Evolutionary conservation across 2,113 vertebrate genomes (phyloP).

Genomic region (Protobothrops flavoviridis): DNA sequence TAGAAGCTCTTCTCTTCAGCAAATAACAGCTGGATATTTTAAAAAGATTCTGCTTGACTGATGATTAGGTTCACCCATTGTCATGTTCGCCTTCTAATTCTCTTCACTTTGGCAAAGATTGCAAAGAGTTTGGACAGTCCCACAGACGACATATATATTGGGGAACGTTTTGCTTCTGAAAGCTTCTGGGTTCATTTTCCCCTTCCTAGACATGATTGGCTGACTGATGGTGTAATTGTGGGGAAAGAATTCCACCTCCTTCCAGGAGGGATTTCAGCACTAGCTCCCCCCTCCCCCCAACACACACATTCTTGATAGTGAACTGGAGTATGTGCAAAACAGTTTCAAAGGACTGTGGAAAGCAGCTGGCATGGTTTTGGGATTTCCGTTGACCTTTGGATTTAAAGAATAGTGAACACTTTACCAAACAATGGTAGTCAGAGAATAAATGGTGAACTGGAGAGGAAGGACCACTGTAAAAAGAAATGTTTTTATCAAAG

Average conservation of each 20-base stretch:
- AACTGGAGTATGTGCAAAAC: too few relatives aligned
- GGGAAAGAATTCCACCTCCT: background rate
- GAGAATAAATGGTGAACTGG: background rate
- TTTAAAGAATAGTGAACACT: background rate
- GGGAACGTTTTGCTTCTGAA: background rate
- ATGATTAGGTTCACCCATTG: fast-evolving
- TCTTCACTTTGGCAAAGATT: background rate
- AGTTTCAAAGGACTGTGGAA: background rate
- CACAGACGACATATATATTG: too few relatives aligned
- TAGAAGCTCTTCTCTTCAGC: background rate
- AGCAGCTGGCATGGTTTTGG: background rate
- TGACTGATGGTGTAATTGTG: too few relatives aligned
- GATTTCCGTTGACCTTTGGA: background rate
- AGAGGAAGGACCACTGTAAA: background rate
- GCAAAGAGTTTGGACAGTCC: background rate
- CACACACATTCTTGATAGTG: too few relatives aligned
- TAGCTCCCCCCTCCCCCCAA: background rate
- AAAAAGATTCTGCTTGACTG: too few relatives aligned
- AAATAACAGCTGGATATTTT: background rate
- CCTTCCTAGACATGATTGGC: background rate
- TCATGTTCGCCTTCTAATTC: too few relatives aligned
- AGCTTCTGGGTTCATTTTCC: background rate
- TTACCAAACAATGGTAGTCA: background rate
- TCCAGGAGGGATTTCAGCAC: background rate
- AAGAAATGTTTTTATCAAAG: background rate